Evolutionary conservation across 1,140 invertebrate genomes (phyloP).

Genomic region (Penaeus vannamei): DNA sequence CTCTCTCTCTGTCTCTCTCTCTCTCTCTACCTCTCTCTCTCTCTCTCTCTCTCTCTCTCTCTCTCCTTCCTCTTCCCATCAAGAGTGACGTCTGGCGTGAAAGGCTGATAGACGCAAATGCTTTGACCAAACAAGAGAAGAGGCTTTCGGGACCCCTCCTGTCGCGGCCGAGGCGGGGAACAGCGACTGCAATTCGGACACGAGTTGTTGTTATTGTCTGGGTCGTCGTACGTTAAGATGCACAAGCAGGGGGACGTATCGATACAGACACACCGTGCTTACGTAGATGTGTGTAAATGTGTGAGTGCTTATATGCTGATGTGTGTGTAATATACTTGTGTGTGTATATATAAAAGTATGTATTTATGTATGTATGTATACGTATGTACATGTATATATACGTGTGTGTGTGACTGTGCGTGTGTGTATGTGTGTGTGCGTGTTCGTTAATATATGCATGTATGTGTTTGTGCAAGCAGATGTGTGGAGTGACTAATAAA

Average conservation of each 20-base stretch:
- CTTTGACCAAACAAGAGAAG: conserved; percentile 3
- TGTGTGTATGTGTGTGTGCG: background rate
- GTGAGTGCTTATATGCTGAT: background rate
- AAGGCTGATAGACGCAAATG: no score
- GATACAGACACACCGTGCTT: background rate
- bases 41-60: conserved; percentile 34
- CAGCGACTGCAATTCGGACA: no score
- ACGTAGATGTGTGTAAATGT: no score
- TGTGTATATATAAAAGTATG: background rate
- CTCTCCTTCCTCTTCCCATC: conserved; percentile 8
- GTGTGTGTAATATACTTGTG: conserved; percentile 2
- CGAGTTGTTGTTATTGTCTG: no score
- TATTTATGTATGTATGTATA: conserved; percentile 31
- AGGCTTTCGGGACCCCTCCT: no score
- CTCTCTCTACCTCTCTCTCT: conserved; percentile 34
- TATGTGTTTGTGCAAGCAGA: conserved; percentile 16
- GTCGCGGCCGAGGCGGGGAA: no score
- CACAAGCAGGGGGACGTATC: background rate
- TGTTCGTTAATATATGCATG: conserved; percentile 23
- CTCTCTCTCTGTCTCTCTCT: conserved; percentile 29
- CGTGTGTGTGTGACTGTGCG: background rate
- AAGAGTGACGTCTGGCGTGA: no score
- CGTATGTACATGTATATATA: conserved; percentile 23
- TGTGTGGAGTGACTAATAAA: no score
- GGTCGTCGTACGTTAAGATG: background rate